Evolutionary conservation across 2,797 vertebrate genomes (phyloP).

Genomic region (Coendou prehensilis): DNA sequence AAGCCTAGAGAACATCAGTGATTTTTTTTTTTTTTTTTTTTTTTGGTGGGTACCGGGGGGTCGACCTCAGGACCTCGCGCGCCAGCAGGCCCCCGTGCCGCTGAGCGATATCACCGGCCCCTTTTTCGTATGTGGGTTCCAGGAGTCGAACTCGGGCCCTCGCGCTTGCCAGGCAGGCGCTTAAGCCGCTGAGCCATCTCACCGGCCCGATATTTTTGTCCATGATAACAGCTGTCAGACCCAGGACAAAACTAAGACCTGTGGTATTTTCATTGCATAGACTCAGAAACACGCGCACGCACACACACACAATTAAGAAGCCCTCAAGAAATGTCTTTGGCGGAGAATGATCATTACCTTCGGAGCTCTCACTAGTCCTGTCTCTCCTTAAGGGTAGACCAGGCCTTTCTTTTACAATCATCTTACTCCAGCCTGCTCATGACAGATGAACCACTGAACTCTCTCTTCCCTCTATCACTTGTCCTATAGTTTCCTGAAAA

Average conservation of each 20-base stretch:
- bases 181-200: no score
- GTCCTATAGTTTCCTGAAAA: neutral
- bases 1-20: neutral
- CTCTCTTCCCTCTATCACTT: slow-evolving; percentile 5
- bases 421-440: neutral
- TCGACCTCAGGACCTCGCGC: no score
- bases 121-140: no score
- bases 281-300: neutral
- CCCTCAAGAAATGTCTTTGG: neutral
- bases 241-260: neutral
- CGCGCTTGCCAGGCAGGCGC: no score
- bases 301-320: neutral
- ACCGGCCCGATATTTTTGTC: slow-evolving; percentile 19
- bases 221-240: neutral
- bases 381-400: neutral
- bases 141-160: no score
- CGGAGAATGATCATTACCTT: neutral
- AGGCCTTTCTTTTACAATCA: rapidly evolving
- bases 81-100: no score
- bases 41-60: no score
- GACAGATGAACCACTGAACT: neutral
- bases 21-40: no score
- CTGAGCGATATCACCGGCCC: no score
- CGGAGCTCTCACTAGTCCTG: neutral
- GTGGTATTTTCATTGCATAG: neutral